A percentile compares a stretch with the other conserved stretches of the same genome.
phyloP scores from a whole-genome alignment of 2,113 vertebrate genomes.

The Procavia capensis region DNA sequence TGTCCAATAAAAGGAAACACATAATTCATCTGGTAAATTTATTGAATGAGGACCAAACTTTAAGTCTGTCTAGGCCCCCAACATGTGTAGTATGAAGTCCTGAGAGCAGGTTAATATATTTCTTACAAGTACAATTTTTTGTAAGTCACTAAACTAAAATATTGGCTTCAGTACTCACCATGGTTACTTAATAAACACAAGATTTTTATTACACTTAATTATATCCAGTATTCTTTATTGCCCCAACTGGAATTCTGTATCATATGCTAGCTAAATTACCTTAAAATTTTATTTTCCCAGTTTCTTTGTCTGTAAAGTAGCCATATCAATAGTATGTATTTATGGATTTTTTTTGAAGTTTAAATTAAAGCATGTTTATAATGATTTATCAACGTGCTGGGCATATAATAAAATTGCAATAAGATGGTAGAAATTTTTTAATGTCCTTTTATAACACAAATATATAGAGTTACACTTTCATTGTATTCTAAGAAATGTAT shows the following conservation, averaged over 20 bases:
- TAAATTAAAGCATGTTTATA: background rate
- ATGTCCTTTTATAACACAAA: background rate
- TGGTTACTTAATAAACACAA: background rate
- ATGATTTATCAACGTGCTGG: background rate
- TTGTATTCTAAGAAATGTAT: slow-evolving; percentile 38
- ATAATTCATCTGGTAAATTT: background rate
- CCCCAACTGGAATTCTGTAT: no score
- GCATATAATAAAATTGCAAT: background rate
- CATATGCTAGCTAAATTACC: background rate
- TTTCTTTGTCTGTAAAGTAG: slow-evolving; percentile 40
- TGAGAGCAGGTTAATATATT: background rate
- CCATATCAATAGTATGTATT: background rate
- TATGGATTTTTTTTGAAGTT: background rate
- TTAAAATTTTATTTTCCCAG: background rate
- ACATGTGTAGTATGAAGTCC: background rate
- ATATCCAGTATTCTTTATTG: background rate
- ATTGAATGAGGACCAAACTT: background rate
- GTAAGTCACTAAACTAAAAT: background rate
- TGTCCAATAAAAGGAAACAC: background rate
- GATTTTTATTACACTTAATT: slow-evolving; percentile 8
- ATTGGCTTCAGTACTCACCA: background rate
- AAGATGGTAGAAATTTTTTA: background rate
- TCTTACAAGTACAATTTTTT: background rate
- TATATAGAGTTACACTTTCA: slow-evolving; percentile 11
- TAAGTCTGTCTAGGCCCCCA: background rate